Percentiles rank a stretch among this genome's conserved stretches.
These are phyloP conservation scores for Drosophila guanche DNA, from an alignment of 1,140 invertebrate genomes.

Conservation along the genomic window DNA sequence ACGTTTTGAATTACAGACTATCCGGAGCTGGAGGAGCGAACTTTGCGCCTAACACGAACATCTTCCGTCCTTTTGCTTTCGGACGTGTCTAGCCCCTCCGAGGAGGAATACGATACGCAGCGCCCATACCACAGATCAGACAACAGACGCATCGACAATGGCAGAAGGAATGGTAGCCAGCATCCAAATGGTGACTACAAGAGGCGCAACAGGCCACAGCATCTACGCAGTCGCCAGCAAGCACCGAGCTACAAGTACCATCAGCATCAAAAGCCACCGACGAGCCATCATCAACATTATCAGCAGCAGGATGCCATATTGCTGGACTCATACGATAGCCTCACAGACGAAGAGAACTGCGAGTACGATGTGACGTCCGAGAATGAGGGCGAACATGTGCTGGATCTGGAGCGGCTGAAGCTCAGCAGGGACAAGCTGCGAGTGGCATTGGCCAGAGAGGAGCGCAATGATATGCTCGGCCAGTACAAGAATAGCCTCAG, in stretches of 20 bases:
- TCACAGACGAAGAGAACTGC: slow-evolving; percentile 46
- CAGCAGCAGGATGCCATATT: slow-evolving; percentile 26
- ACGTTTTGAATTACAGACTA: slow-evolving; percentile 45
- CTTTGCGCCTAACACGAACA: slow-evolving; percentile 21
- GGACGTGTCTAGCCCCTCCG: slow-evolving; percentile 64
- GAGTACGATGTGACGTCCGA: slow-evolving; percentile 56
- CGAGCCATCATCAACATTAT: slow-evolving; percentile 12
- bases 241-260: neutral
- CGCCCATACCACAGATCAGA: slow-evolving; percentile 42
- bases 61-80: slow-evolving; percentile 42
- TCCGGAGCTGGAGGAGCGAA: slow-evolving; percentile 25
- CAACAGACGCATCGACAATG: slow-evolving; percentile 28
- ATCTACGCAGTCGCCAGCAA: slow-evolving; percentile 2
- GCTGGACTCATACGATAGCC: slow-evolving; percentile 53
- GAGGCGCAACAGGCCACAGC: slow-evolving; percentile 15
- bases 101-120: slow-evolving; percentile 41
- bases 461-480: slow-evolving; percentile 24
- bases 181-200: neutral
- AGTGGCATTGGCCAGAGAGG: slow-evolving; percentile 59
- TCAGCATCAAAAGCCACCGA: neutral
- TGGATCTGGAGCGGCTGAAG: slow-evolving; percentile 38
- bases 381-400: slow-evolving; percentile 43
- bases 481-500: slow-evolving; percentile 57
- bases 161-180: neutral
- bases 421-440: slow-evolving; percentile 66